A percentile compares a stretch with the other conserved stretches of the same genome.
Conservation (phyloP, 2,888 invertebrate species). For the Arenicola marina region DNA sequence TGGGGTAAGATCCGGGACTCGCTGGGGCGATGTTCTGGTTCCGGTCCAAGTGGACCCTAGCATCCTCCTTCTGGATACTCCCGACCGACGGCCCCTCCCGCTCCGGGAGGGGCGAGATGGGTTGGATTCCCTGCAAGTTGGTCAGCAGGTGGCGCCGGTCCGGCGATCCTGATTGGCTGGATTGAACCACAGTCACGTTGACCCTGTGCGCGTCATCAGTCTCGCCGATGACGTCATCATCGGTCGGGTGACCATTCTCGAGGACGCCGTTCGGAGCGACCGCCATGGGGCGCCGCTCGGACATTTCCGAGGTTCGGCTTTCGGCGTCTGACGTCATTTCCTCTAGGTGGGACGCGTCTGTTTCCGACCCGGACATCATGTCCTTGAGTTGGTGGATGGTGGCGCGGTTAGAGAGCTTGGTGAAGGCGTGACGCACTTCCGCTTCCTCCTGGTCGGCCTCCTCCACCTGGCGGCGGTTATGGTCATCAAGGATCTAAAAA, state of each 20-base stretch:
- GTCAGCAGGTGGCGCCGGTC: background rate
- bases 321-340: constrained; percentile 14
- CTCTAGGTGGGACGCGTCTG: constrained; percentile 11
- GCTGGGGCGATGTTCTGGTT: background rate
- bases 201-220: no score
- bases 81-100: background rate
- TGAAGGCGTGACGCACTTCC: constrained; percentile 12
- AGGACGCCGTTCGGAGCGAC: background rate
- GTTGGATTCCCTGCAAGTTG: background rate
- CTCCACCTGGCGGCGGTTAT: background rate
- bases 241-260: background rate
- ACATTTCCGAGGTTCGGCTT: constrained; percentile 7
- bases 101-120: background rate
- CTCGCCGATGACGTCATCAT: no score
- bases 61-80: background rate
- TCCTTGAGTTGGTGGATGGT: constrained; percentile 24
- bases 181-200: no score
- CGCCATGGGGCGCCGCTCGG: background rate
- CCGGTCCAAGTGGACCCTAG: background rate
- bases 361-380: constrained; percentile 19
- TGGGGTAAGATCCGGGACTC: background rate
- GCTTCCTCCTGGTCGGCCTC: constrained; percentile 13
- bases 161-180: background rate
- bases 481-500: background rate
- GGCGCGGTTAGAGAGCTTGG: constrained; percentile 29